Conservation (phyloP, 2,888 invertebrate genomes). For the Ditula angustiorana region DNA sequence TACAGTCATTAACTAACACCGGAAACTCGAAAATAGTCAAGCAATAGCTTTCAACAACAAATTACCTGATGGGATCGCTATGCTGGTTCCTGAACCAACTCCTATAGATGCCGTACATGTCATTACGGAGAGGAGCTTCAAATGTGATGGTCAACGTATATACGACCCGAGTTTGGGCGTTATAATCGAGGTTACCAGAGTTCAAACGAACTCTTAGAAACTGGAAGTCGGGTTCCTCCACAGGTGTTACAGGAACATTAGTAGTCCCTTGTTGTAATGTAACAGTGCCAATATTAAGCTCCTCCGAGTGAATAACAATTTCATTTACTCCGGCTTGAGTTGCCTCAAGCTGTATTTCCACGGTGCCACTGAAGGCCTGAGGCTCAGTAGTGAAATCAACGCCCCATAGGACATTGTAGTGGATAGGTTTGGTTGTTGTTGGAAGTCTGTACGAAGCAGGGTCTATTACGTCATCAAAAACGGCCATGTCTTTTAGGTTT, state of each 20-base stretch:
- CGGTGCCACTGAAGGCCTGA: constrained; percentile 64
- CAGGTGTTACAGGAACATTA: constrained; percentile 41
- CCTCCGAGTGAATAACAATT: constrained; percentile 69
- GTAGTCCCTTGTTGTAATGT: constrained; percentile 66
- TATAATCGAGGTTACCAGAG: constrained; percentile 52
- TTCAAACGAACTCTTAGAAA: constrained; percentile 59
- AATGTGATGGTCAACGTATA: constrained; percentile 64
- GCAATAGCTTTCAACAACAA: background rate
- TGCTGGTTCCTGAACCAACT: constrained; percentile 69
- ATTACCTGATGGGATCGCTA: constrained; percentile 55
- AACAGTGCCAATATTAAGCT: constrained; percentile 59
- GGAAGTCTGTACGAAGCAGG: constrained; percentile 74
- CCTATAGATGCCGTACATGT: constrained; percentile 77
- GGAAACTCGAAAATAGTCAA: too few relatives aligned
- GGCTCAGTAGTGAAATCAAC: constrained; percentile 61
- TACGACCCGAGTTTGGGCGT: constrained; percentile 45
- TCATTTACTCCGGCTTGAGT: constrained; percentile 59
- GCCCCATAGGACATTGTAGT: constrained; percentile 80
- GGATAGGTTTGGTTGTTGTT: constrained; percentile 75
- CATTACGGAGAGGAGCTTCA: constrained; percentile 59
- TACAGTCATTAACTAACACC: too few relatives aligned
- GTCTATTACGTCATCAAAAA: constrained; percentile 45
- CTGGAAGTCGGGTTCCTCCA: constrained; percentile 53
- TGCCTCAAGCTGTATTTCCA: constrained; percentile 64
- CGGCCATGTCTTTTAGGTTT: constrained; percentile 45